Conservation (phyloP, 2,797 vertebrate species). For the Astyanax mexicanus region DNA sequence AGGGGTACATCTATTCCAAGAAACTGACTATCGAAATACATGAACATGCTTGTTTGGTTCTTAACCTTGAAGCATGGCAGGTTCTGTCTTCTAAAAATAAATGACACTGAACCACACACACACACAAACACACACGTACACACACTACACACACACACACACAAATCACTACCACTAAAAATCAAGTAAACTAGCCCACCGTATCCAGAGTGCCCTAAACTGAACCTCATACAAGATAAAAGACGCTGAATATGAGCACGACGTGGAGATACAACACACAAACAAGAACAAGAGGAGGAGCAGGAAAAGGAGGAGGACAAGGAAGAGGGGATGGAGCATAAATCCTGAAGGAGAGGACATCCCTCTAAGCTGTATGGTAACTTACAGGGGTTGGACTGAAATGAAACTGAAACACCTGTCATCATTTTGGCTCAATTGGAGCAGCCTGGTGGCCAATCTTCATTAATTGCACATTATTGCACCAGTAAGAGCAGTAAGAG, state of each 20-base stretch:
- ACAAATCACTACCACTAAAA: not conserved
- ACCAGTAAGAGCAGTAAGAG: too few relatives aligned
- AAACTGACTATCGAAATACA: conserved; percentile 6
- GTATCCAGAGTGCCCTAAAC: not conserved
- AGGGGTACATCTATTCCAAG: conserved; percentile 8
- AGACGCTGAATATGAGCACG: not conserved
- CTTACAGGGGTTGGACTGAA: too few relatives aligned
- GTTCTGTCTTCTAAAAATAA: not conserved
- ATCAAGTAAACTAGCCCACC: not conserved
- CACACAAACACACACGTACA: not conserved
- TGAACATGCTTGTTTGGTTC: not conserved
- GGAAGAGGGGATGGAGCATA: conserved; percentile 26
- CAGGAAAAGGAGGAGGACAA: conserved; percentile 52
- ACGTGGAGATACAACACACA: conserved; percentile 1
- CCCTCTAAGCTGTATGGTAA: not conserved
- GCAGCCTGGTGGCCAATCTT: too few relatives aligned
- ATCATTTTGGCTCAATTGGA: too few relatives aligned
- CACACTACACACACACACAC: not conserved
- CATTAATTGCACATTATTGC: too few relatives aligned
- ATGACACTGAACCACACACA: not conserved
- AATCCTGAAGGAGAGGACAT: conserved; percentile 39
- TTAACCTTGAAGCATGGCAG: not conserved
- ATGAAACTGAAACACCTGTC: too few relatives aligned
- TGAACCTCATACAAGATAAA: not conserved
- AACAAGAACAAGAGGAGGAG: conserved; percentile 42